A percentile compares a stretch with the other conserved stretches of the same genome.
Evolutionary conservation across 2,113 vertebrate genomes (phyloP).

Genomic region (Labrus mixtus): DNA sequence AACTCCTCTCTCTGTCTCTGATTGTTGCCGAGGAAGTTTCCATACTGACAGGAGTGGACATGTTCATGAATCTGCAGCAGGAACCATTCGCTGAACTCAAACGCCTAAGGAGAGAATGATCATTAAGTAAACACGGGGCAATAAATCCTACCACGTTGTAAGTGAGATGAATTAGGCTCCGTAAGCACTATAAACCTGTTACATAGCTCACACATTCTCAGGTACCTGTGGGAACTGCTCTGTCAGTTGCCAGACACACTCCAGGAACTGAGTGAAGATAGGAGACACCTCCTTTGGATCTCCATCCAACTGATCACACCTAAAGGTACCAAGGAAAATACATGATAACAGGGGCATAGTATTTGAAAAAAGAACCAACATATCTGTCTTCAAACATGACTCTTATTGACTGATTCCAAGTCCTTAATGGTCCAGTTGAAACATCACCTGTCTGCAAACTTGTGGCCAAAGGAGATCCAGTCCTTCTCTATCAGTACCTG

Average conservation of each 20-base stretch:
- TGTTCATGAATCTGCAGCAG: constrained; percentile 99
- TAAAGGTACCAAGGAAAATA: constrained; percentile 51
- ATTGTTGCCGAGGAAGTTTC: constrained; percentile 97
- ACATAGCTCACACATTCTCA: background rate
- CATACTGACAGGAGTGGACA: constrained; percentile 97
- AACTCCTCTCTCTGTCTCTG: constrained; percentile 95
- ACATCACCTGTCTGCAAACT: constrained; percentile 95
- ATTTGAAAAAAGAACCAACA: background rate
- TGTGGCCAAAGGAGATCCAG: constrained; percentile 99
- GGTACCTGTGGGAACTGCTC: constrained; percentile 92
- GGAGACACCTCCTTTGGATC: constrained; percentile 96
- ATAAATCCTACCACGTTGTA: background rate
- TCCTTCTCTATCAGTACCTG: constrained; percentile 99
- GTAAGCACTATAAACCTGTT: background rate
- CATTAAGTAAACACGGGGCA: background rate
- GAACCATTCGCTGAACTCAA: constrained; percentile 97
- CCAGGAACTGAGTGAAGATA: constrained; percentile 97
- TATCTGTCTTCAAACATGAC: background rate
- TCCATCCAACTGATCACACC: constrained; percentile 95
- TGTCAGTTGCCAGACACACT: constrained; percentile 95
- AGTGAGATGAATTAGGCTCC: background rate
- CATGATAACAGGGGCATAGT: background rate
- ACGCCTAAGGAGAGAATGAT: constrained; percentile 79
- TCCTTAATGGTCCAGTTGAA: background rate
- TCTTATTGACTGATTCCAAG: background rate